Evolutionary conservation across 2,797 vertebrate species (phyloP).

Genomic region (Rhabdophis nuchalis): DNA sequence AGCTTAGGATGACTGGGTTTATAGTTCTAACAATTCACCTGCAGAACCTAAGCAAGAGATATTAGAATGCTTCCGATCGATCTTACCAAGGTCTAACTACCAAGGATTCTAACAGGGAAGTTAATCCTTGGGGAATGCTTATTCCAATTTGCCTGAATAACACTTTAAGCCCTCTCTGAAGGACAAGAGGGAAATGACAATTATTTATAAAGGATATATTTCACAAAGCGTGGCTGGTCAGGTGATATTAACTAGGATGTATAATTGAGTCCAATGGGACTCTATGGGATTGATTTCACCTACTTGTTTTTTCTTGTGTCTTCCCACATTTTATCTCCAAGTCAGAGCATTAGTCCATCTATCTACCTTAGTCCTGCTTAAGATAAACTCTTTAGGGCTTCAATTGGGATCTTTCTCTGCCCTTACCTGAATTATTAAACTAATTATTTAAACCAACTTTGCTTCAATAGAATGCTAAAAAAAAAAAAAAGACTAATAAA

Average conservation of each 20-base stretch:
- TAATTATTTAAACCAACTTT: not conserved
- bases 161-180: not conserved
- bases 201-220: not conserved
- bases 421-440: not conserved
- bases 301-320: not conserved
- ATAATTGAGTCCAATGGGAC: not conserved
- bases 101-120: not conserved
- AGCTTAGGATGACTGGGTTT: not conserved
- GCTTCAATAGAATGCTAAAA: not conserved
- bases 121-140: not conserved
- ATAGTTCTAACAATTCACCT: not conserved
- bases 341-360: not conserved
- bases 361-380: not conserved
- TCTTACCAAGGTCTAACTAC: not conserved
- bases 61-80: not conserved
- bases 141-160: not conserved
- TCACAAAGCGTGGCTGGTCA: not conserved
- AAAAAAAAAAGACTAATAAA: not conserved
- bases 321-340: not conserved
- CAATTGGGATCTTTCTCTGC: not conserved
- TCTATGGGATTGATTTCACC: not conserved
- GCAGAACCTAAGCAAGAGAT: not conserved
- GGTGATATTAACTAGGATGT: not conserved
- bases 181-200: not conserved
- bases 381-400: not conserved